These are phyloP conservation scores for Staurois parvus DNA, from an alignment of 2,797 vertebrate genomes.

Conservation along the genomic window DNA sequence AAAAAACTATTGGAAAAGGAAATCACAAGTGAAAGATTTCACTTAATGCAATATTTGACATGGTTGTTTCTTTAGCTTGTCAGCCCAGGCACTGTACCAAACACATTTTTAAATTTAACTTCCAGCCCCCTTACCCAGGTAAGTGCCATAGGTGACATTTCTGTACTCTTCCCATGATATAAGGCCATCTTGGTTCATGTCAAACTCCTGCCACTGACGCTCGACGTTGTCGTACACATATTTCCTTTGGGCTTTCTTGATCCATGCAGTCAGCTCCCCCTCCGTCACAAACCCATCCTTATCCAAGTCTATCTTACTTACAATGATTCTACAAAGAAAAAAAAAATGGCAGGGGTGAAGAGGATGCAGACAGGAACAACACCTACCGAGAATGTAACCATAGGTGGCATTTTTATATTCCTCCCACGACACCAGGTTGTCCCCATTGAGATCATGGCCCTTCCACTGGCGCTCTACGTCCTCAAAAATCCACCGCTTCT, in stretches of 20 bases:
- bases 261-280: slow-evolving; percentile 84
- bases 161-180: slow-evolving; percentile 89
- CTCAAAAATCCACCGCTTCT: slow-evolving; percentile 98
- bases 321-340: slow-evolving; percentile 82
- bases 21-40: no score
- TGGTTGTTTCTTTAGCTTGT: background rate
- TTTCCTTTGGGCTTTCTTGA: slow-evolving; percentile 82
- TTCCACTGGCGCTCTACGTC: slow-evolving; percentile 98
- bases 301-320: slow-evolving; percentile 83
- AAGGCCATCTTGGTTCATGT: slow-evolving; percentile 77
- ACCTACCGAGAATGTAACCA: slow-evolving; percentile 92
- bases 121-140: slow-evolving; percentile 81
- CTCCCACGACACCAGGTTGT: slow-evolving; percentile 92
- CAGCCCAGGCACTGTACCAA: slow-evolving; percentile 48
- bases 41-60: background rate
- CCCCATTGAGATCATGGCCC: slow-evolving; percentile 94
- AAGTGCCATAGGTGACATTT: slow-evolving; percentile 84
- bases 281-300: slow-evolving; percentile 82
- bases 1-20: no score
- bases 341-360: slow-evolving; percentile 71
- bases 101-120: background rate
- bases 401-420: slow-evolving; percentile 98
- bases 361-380: slow-evolving; percentile 61
- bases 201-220: slow-evolving; percentile 83
- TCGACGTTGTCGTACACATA: slow-evolving; percentile 80